Percentiles rank a stretch among this genome's conserved stretches.
Evolutionary conservation across 2,113 vertebrate genomes (phyloP).

Genomic region (Podarcis raffonei): DNA sequence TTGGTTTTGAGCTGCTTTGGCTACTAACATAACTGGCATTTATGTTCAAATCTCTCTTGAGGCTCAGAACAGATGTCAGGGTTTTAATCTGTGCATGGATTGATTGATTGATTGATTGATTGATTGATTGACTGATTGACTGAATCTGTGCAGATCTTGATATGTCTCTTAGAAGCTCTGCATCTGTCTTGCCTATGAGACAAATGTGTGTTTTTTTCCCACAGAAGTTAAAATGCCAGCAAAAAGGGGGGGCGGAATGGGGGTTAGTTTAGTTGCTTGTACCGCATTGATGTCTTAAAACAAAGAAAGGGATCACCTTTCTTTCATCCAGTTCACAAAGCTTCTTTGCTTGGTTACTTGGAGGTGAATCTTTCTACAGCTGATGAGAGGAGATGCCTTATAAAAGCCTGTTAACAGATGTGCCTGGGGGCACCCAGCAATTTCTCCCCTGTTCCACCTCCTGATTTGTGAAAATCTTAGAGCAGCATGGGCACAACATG

Average conservation of each 20-base stretch:
- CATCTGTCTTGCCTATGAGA: not conserved
- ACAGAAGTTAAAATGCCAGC: not conserved
- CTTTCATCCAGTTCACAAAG: not conserved
- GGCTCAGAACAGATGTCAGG: not conserved
- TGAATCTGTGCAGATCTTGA: too few species aligned
- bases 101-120: too few species aligned
- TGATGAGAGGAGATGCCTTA: not conserved
- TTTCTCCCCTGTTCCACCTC: not conserved
- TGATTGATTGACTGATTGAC: too few species aligned
- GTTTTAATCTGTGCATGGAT: not conserved
- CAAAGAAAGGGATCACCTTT: not conserved
- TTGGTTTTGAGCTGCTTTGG: not conserved
- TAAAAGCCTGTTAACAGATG: not conserved
- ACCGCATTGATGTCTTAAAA: not conserved
- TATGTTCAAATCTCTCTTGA: not conserved
- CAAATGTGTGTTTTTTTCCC: not conserved
- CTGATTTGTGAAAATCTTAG: not conserved
- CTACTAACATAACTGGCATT: not conserved
- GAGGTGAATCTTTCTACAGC: not conserved
- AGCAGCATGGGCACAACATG: not conserved
- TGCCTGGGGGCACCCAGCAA: not conserved
- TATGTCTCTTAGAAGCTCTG: not conserved
- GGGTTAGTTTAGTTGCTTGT: not conserved
- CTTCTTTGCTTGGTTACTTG: not conserved
- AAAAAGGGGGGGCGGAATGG: not conserved